These are phyloP conservation scores for Lithophane leautieri DNA, from an alignment of 2,888 invertebrate species.

Conservation along the genomic window DNA sequence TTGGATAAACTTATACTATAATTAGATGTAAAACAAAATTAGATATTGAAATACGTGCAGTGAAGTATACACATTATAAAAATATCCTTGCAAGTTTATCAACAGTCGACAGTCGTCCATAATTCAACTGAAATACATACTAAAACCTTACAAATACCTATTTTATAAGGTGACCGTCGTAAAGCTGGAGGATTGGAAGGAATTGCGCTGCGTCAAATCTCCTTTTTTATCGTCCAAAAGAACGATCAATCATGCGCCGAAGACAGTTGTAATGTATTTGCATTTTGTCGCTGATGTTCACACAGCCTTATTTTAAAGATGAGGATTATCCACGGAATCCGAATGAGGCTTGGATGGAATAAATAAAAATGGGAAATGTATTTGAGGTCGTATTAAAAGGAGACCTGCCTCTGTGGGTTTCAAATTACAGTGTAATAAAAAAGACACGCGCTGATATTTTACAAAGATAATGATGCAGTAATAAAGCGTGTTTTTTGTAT, in stretches of 20 bases:
- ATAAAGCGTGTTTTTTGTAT: slow-evolving; percentile 1
- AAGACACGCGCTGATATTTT: slow-evolving; percentile 20
- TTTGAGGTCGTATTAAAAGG: slow-evolving; percentile 41
- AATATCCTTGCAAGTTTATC: slow-evolving; percentile 53
- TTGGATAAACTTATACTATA: no score
- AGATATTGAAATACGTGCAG: slow-evolving; percentile 11
- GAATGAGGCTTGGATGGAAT: slow-evolving; percentile 53
- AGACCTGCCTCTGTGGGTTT: slow-evolving; percentile 39
- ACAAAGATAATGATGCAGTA: slow-evolving; percentile 28
- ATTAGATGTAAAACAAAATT: not conserved
- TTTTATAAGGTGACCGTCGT: slow-evolving; percentile 70
- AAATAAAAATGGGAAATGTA: slow-evolving; percentile 59
- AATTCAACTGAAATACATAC: slow-evolving; percentile 49
- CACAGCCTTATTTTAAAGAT: slow-evolving; percentile 52
- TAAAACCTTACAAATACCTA: slow-evolving; percentile 64
- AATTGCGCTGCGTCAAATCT: slow-evolving; percentile 58
- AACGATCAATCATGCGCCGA: slow-evolving; percentile 63
- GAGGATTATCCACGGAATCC: slow-evolving; percentile 61
- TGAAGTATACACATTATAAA: slow-evolving; percentile 34
- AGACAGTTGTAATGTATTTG: slow-evolving; percentile 68
- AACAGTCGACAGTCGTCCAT: slow-evolving; percentile 55
- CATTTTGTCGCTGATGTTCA: slow-evolving; percentile 63
- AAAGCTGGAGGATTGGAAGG: slow-evolving; percentile 64
- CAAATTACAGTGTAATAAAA: slow-evolving; percentile 42
- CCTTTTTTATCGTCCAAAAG: slow-evolving; percentile 62